Percentiles rank a stretch among this genome's conserved stretches.
Evolutionary conservation across 2,797 vertebrate species (phyloP).

Genomic region (Poecile montanus): DNA sequence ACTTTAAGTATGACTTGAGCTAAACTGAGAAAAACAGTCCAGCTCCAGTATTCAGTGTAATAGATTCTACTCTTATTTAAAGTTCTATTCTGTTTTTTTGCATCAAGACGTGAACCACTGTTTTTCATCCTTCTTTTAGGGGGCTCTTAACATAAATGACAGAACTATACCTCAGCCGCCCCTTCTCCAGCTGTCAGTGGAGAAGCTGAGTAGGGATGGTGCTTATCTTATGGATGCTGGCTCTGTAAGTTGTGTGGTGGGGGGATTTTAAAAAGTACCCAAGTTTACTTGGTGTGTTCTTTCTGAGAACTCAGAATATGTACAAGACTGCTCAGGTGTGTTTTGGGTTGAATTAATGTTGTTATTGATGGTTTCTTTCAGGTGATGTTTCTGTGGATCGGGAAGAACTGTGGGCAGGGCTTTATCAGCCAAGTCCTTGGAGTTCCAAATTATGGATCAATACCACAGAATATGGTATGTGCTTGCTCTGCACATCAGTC

Average conservation of each 20-base stretch:
- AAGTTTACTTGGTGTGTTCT: rapidly evolving
- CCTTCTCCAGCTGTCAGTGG: constrained; percentile 90
- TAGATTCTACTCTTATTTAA: not conserved
- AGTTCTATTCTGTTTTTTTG: not conserved
- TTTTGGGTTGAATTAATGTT: not conserved
- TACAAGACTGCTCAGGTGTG: not conserved
- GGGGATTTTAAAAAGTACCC: not conserved
- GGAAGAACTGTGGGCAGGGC: constrained; percentile 86
- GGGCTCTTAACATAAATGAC: constrained; percentile 89
- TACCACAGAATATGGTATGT: constrained; percentile 90
- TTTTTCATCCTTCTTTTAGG: constrained; percentile 73
- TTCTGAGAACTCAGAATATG: not conserved
- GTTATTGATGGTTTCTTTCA: constrained; percentile 57
- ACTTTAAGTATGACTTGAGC: not conserved
- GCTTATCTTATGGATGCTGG: constrained; percentile 95
- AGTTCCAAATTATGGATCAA: constrained; percentile 83
- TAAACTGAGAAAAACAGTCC: not conserved
- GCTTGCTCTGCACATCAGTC: not conserved
- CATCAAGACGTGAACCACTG: not conserved
- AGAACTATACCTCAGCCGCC: constrained; percentile 91
- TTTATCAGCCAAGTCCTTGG: constrained; percentile 92
- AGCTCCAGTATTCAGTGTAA: not conserved
- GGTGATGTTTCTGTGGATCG: constrained; percentile 93
- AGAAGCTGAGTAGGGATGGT: constrained; percentile 91
- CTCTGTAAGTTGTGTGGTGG: constrained; percentile 76